Evolutionary conservation across 2,797 vertebrate species (phyloP).

Genomic region (Sebastes dallii): DNA sequence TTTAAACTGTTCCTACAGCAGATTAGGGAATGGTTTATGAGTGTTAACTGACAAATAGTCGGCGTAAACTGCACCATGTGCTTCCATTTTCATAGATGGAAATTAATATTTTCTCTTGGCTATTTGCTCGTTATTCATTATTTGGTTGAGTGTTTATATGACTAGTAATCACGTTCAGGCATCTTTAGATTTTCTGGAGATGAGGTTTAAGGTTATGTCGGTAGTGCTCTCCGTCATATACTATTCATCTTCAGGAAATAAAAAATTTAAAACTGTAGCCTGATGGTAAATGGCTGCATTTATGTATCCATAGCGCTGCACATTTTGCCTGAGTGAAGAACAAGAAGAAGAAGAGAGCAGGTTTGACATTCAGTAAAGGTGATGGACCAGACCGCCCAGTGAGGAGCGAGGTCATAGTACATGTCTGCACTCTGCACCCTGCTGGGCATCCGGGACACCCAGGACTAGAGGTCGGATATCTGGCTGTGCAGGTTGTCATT

Average conservation of each 20-base stretch:
- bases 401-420: background rate
- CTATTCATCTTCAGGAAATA: background rate
- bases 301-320: background rate
- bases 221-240: background rate
- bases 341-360: background rate
- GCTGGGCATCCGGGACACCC: constrained; percentile 14
- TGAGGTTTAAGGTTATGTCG: no score
- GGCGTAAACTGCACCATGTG: background rate
- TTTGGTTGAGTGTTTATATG: background rate
- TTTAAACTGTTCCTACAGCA: background rate
- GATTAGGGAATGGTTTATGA: background rate
- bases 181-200: background rate
- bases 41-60: background rate
- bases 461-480: background rate
- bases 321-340: background rate
- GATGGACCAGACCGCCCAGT: background rate
- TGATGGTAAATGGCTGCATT: background rate
- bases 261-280: background rate
- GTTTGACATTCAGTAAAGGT: constrained; percentile 28
- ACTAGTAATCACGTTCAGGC: background rate
- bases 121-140: background rate
- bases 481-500: constrained; percentile 14
- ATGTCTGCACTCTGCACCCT: background rate
- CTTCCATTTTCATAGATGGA: background rate
- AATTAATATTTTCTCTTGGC: background rate